Evolutionary conservation across 92 coral and sea anemone genomes (phyloP), one percentile per base, ranked within the genome.

Genomic region (Siderastrea siderea): DNA sequence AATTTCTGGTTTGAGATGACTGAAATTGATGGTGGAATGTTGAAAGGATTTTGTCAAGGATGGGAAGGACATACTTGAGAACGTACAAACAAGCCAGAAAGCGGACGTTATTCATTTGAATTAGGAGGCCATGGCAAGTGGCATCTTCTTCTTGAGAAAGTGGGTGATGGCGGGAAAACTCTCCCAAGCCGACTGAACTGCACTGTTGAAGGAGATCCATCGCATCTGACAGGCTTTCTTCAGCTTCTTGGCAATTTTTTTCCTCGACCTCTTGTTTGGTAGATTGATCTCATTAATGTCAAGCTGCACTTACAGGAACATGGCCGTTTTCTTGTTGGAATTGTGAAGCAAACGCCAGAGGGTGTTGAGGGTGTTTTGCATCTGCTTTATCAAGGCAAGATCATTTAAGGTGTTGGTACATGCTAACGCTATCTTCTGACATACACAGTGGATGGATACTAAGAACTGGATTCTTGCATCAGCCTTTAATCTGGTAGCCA

Each of bases 31-130:
- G 11, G 79, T 89, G 13, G 91, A 92, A 85, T 79, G 69, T 90
- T 89, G 95, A 82, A 92, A 89, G 60, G 95, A 86, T 69, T 89
- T 89, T 89, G 73, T 92, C 80, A 74, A 89, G 95, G 48, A 74
- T 69, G 66, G 91, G 94, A 70, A 86, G 88, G 19, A 73, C 88
- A 52, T 55, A 84, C 81, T 91, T 88, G 50, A 84, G 59, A 26
- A 86, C 74, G 67, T 87, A 87, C 85, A 87, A 84, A 26, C 38
- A 26, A 26, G 38, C 38, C 38, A 26, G 38, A 65, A 92, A 84
- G 84, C 84, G 74, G 92, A 92, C 81, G 50, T 92, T 88, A 17
- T 74, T 82, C 58, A 52, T 79, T 61, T 92, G 92, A 44, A 78
- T n/a, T 6, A 57, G 61, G 1, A 57, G 65, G 65, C 65, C 65